A percentile compares a stretch with the other conserved stretches of the same genome.
phyloP scores from a whole-genome alignment of 2,888 invertebrate species.

The Lapara coniferarum region DNA sequence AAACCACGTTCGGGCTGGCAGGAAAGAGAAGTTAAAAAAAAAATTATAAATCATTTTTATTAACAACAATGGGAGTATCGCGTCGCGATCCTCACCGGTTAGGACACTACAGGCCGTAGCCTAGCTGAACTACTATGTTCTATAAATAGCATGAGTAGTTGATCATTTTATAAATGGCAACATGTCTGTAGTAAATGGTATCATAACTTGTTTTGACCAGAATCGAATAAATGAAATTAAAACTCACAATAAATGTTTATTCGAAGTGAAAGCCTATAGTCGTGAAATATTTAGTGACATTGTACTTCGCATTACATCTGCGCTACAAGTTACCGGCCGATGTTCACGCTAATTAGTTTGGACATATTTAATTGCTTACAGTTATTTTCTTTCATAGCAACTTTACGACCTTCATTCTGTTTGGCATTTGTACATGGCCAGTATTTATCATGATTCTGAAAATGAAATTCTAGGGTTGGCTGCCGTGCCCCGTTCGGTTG shows the following conservation, averaged over 20 bases:
- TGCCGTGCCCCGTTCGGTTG: conserved; percentile 46
- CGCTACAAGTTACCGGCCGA: conserved; percentile 13
- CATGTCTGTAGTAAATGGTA: neutral
- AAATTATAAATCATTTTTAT: no score
- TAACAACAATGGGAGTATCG: no score
- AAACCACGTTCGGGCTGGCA: no score
- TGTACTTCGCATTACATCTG: conserved; percentile 17
- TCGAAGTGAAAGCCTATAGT: conserved; percentile 6
- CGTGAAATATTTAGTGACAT: conserved; percentile 16
- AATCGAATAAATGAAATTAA: conserved; percentile 1
- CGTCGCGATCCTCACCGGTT: no score
- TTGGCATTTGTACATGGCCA: conserved; percentile 30
- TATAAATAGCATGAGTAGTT: no score
- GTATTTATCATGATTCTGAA: conserved; percentile 38
- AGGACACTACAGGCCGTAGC: no score
- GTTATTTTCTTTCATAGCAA: conserved; percentile 2
- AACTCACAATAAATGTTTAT: neutral
- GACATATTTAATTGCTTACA: conserved; percentile 21
- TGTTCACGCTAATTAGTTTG: conserved; percentile 16
- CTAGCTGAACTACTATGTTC: no score
- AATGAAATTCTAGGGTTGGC: conserved; percentile 37
- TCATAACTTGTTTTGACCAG: neutral
- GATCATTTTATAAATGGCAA: no score
- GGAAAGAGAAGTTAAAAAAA: no score
- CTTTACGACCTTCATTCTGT: conserved; percentile 25